Conservation (phyloP, 2,888 invertebrate species). For the Dryadula phaetusa region DNA sequence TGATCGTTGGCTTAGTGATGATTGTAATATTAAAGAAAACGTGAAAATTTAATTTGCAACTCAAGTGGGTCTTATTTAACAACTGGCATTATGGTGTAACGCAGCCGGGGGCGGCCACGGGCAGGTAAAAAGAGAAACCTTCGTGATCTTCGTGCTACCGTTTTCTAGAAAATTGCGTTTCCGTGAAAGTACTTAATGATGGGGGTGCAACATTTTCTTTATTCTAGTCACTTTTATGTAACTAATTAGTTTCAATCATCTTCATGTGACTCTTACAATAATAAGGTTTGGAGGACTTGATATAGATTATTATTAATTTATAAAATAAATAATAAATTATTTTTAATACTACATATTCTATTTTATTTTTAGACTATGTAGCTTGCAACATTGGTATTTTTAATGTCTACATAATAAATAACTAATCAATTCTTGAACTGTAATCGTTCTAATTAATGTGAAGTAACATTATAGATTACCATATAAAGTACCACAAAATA, state of each 20-base stretch:
- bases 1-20: conserved; percentile 20
- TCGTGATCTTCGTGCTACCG: conserved; percentile 78
- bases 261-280: neutral
- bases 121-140: conserved; percentile 77
- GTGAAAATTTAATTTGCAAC: conserved; percentile 57
- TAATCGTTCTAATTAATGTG: conserved; percentile 8
- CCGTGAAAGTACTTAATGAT: conserved; percentile 80
- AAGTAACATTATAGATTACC: conserved; percentile 2
- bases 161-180: conserved; percentile 83
- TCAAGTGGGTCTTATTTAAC: conserved; percentile 60
- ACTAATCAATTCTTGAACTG: neutral
- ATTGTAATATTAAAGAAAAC: conserved; percentile 27
- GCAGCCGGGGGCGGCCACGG: conserved; percentile 68
- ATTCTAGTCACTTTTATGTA: conserved; percentile 52
- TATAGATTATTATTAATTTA: no score
- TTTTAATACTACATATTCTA: no score
- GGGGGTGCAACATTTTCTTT: conserved; percentile 71
- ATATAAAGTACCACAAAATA: conserved; percentile 5
- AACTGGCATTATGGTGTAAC: conserved; percentile 65
- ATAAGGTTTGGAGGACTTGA: no score
- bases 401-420: neutral
- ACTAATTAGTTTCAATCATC: neutral
- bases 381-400: no score
- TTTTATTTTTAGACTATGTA: no score
- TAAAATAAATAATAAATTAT: no score